Evolutionary conservation across 1,140 invertebrate genomes (phyloP), one percentile per base, ranked within the genome.

Genomic region (Aphelenchoides fujianensis): DNA sequence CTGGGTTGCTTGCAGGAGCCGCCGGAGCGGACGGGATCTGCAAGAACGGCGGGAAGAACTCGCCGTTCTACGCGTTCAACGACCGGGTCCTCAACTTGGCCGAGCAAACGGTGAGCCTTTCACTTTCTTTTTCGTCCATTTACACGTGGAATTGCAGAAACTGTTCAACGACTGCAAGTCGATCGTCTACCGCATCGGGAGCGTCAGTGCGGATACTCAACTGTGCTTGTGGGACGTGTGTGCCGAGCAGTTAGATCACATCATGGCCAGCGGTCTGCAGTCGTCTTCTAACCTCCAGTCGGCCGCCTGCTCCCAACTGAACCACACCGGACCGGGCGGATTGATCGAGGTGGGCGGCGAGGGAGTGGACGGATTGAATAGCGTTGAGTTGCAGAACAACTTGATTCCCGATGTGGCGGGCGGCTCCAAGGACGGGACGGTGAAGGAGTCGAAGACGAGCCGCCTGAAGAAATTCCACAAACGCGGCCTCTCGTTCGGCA

Each of bases 201-300:
- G 93, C 72, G 94, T 98, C 0, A 95, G 95, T 19, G 95, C 98
- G 85, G 96, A 99, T 86, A 98, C 95, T 30, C 92, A 96, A 85
- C 86, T 99, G 54, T 98, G 95, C 87, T 87, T 99, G 59, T 98
- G 96, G 96, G 96, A 99, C 84, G 89, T 98, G 28, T 97, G 41
- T 48, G 41, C 23, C 41, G 41, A 48, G 41, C 41, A 48, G 23
- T 48, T 48, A 23, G 41, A 48, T 48, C 35, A 88, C 85, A 59
- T 59, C 27, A 5, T 19, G 55, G 5, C 55, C 5, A 5, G 55
- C 5, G 55, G 19, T 5, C 55, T 59, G 28, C 55, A 59, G 19
- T 48, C 55, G 5, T 48, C 41, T 12, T 48, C 41, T 12, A 23
- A 16, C 7, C 28, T 27, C 23, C 55, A 7, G 34, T 48, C 41